Evolutionary conservation across 2,888 invertebrate species (phyloP).

Genomic region (Drosophila glabriapex): DNA sequence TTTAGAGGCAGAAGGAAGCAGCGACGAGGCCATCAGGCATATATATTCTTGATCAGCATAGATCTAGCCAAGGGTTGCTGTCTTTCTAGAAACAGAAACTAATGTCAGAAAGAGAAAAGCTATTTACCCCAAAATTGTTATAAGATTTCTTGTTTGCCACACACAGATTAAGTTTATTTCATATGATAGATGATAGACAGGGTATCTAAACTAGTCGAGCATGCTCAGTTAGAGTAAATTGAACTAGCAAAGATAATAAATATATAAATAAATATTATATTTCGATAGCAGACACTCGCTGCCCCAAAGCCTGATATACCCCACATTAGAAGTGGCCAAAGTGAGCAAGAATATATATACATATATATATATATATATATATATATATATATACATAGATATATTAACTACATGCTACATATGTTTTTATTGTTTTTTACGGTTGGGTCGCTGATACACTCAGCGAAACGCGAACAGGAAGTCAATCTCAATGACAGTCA

Average conservation of each 20-base stretch:
- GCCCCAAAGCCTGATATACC: background rate
- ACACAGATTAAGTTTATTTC: background rate
- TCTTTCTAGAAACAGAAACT: background rate
- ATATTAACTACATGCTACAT: conserved; percentile 19
- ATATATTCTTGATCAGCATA: background rate
- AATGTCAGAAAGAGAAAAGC: background rate
- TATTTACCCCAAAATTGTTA: too few species aligned
- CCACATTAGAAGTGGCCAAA: background rate
- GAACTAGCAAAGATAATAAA: too few species aligned
- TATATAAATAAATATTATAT: background rate
- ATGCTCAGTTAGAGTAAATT: too few species aligned
- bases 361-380: background rate
- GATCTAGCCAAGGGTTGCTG: background rate
- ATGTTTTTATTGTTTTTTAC: conserved; percentile 21
- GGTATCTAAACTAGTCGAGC: background rate
- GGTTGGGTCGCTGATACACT: conserved; percentile 7
- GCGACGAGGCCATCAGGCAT: background rate
- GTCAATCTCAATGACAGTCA: conserved; percentile 60
- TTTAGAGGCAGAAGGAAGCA: background rate
- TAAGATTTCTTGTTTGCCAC: background rate
- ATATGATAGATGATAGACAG: background rate
- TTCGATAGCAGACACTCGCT: background rate
- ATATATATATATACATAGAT: background rate
- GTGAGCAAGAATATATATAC: too few species aligned
- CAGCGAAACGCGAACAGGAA: conserved; percentile 42